Conservation (phyloP, 1,140 invertebrate genomes). For the Eumeta japonica region DNA sequence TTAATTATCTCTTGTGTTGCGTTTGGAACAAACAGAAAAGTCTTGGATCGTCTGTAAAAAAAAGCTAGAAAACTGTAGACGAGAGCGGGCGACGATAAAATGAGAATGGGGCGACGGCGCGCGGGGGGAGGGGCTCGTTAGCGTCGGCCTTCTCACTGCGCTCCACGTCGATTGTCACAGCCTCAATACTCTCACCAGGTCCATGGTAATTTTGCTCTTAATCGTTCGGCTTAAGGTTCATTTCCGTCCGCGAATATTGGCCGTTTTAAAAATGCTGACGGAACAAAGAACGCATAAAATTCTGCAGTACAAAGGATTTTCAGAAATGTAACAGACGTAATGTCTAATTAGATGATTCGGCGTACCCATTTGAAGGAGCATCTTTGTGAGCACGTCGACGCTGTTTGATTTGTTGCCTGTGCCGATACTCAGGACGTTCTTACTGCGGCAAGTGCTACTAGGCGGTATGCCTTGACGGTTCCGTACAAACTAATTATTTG, state of each 20-base stretch:
- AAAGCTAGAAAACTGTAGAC: too few species aligned
- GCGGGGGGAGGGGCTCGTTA: conserved; percentile 36
- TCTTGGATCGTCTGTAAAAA: too few species aligned
- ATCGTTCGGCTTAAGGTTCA: conserved; percentile 12
- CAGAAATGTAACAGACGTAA: conserved; percentile 44
- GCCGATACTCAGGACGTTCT: too few species aligned
- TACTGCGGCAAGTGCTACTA: too few species aligned
- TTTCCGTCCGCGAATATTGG: conserved; percentile 7
- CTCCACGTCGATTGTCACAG: conserved; percentile 32
- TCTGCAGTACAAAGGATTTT: conserved; percentile 45
- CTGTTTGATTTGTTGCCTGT: too few species aligned
- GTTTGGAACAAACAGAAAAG: too few species aligned
- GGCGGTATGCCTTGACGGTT: too few species aligned
- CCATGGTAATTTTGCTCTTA: conserved; percentile 21
- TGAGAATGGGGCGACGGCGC: conserved; percentile 47
- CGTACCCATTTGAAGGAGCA: conserved; percentile 10
- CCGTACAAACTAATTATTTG: too few species aligned
- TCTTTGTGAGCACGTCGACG: too few species aligned
- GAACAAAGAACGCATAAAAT: conserved; percentile 46
- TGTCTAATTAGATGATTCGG: conserved; percentile 48
- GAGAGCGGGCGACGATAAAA: conserved; percentile 32
- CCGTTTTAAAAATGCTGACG: conserved; percentile 25
- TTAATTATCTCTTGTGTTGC: too few species aligned
- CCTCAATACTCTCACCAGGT: conserved; percentile 26
- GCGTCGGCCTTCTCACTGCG: conserved; percentile 25